These are phyloP conservation scores for Anabacerthia variegaticeps DNA, from an alignment of 2,797 vertebrate species.

Conservation along the genomic window DNA sequence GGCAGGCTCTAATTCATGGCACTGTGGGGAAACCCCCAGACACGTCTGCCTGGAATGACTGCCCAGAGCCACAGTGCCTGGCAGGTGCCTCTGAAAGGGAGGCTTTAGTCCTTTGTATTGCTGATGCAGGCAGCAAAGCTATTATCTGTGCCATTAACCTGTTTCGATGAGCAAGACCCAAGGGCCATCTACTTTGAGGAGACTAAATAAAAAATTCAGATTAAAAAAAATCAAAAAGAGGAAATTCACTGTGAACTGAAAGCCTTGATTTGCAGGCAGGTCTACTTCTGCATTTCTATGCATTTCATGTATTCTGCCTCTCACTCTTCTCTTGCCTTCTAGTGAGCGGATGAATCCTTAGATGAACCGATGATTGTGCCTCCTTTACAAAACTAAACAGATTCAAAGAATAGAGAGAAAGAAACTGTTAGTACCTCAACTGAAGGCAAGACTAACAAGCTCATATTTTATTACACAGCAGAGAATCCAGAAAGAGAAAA, in stretches of 20 bases:
- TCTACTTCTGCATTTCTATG: conserved; percentile 19
- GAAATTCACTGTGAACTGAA: neutral
- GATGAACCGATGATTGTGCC: neutral
- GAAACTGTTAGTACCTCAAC: neutral
- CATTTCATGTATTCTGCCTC: neutral
- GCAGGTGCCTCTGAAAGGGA: neutral
- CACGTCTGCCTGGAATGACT: fast-evolving
- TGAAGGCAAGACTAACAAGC: neutral
- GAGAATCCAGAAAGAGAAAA: neutral
- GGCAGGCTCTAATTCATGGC: neutral
- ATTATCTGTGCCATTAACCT: neutral
- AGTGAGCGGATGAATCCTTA: conserved; percentile 32
- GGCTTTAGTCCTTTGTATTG: neutral
- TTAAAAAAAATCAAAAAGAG: neutral
- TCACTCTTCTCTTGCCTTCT: neutral
- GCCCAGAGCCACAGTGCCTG: neutral
- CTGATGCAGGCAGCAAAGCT: neutral
- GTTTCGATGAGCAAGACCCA: neutral
- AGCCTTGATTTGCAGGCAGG: conserved; percentile 9
- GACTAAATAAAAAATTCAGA: neutral
- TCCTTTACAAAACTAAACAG: neutral
- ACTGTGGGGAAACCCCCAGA: neutral
- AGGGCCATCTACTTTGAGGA: neutral
- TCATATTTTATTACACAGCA: neutral
- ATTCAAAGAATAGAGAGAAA: neutral